Evolutionary conservation across 2,888 invertebrate genomes (phyloP).

Genomic region (Zonitis immaculata): DNA sequence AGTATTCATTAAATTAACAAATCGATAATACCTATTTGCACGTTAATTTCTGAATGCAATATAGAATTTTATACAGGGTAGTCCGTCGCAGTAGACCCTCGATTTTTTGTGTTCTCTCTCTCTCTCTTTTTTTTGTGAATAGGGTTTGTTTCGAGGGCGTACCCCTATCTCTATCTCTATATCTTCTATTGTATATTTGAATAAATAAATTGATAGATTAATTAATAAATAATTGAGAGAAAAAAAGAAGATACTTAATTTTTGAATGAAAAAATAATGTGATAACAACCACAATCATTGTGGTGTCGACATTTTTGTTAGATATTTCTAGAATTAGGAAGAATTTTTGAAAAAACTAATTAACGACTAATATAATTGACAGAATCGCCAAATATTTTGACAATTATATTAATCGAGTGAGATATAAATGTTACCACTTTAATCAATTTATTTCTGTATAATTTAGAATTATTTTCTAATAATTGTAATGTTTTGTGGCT

Average conservation of each 20-base stretch:
- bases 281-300: slow-evolving; percentile 34
- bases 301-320: slow-evolving; percentile 30
- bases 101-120: too few relatives aligned
- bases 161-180: too few relatives aligned
- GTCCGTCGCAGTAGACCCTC: neutral
- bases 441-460: slow-evolving; percentile 35
- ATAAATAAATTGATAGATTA: too few relatives aligned
- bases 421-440: slow-evolving; percentile 47
- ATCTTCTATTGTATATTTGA: too few relatives aligned
- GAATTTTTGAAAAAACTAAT: neutral
- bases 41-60: neutral
- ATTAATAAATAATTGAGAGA: neutral
- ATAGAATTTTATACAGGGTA: neutral
- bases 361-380: slow-evolving; percentile 7
- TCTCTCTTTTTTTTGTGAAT: too few relatives aligned
- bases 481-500: slow-evolving; percentile 3
- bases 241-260: too few relatives aligned
- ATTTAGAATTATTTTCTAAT: too few relatives aligned
- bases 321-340: slow-evolving; percentile 17
- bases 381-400: slow-evolving; percentile 22
- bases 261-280: slow-evolving; percentile 28
- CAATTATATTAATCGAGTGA: slow-evolving; percentile 35
- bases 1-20: neutral
- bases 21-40: neutral
- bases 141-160: too few relatives aligned